phyloP scores from a whole-genome alignment of 2,888 invertebrate genomes.

The Chrysolina americana region DNA sequence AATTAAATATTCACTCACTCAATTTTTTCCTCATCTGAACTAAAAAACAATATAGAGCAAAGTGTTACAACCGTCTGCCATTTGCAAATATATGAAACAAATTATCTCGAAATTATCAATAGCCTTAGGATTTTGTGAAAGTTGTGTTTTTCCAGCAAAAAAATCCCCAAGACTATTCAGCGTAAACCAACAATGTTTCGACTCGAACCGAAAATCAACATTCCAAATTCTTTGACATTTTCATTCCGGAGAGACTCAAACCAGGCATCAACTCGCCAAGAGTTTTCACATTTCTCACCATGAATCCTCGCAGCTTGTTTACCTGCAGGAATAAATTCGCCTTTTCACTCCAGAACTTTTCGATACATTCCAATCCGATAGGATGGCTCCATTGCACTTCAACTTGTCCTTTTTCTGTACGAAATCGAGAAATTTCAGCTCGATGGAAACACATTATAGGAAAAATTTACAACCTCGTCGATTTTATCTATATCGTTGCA shows the following conservation, averaged over 20 bases:
- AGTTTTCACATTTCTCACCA: slow-evolving; percentile 6
- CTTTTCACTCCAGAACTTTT: not conserved
- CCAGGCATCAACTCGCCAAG: not conserved
- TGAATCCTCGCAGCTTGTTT: not conserved
- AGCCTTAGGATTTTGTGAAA: no score
- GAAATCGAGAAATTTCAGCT: slow-evolving; percentile 4
- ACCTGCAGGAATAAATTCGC: slow-evolving; percentile 9
- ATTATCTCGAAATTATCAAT: no score
- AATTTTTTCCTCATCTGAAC: no score
- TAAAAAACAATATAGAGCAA: no score
- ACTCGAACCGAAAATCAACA: not conserved
- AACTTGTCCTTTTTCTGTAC: not conserved
- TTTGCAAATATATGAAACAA: no score
- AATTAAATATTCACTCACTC: no score
- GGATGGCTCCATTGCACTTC: slow-evolving; percentile 6
- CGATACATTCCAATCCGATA: slow-evolving; percentile 4
- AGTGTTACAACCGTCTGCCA: no score
- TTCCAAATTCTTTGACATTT: not conserved
- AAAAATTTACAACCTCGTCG: slow-evolving; percentile 1
- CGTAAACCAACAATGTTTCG: not conserved
- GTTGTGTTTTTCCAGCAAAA: no score
- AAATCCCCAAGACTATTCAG: no score
- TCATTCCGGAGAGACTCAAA: not conserved
- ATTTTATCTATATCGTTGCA: not conserved
- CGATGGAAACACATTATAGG: not conserved